Conservation (phyloP, 2,797 vertebrate genomes). For the Coracias cyanogaster region DNA sequence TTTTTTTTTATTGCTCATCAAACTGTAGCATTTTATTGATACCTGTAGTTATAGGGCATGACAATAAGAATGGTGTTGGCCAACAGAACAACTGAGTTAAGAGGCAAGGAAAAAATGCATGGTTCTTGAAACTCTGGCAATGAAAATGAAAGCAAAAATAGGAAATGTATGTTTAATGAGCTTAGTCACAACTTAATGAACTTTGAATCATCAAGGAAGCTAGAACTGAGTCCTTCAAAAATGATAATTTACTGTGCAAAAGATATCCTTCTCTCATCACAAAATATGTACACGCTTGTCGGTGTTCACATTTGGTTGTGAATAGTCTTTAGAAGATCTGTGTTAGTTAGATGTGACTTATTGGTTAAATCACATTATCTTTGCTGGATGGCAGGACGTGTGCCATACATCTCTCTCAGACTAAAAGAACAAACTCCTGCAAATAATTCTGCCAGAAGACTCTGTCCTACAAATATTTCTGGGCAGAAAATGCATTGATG, state of each 20-base stretch:
- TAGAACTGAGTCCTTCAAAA: background rate
- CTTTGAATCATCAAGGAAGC: background rate
- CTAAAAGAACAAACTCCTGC: background rate
- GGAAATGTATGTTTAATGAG: background rate
- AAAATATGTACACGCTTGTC: background rate
- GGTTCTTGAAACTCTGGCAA: background rate
- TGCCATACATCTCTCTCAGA: background rate
- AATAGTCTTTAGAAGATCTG: background rate
- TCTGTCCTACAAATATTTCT: background rate
- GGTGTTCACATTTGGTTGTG: background rate
- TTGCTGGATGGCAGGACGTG: background rate
- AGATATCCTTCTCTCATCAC: background rate
- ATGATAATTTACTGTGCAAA: background rate
- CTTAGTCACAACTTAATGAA: slow-evolving; percentile 5
- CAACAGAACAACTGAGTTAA: background rate
- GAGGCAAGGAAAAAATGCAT: background rate
- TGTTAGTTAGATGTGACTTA: background rate
- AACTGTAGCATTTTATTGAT: background rate
- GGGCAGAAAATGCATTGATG: background rate
- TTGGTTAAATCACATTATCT: background rate
- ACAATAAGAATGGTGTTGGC: background rate
- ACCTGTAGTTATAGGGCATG: background rate
- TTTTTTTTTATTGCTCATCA: background rate
- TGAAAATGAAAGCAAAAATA: background rate
- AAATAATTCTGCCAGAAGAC: background rate